Conservation (phyloP, 2,113 vertebrate genomes). For the Ivindomyrus marchei region DNA sequence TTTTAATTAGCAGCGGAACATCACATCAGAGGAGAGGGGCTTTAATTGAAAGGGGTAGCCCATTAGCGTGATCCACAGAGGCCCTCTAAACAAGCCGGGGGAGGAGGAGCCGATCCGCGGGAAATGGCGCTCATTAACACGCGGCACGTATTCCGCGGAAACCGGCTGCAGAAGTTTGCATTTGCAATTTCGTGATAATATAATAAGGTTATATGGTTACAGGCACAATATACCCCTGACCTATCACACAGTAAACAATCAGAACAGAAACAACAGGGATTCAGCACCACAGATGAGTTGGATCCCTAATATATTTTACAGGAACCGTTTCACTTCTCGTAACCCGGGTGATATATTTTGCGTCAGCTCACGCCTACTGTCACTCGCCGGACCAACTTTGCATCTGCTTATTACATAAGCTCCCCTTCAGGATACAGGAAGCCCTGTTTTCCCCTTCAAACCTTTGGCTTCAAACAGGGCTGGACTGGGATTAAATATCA, state of each 20-base stretch:
- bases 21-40: not conserved
- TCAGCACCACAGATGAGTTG: not conserved
- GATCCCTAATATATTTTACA: not conserved
- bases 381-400: not conserved
- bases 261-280: not conserved
- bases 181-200: not conserved
- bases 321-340: not conserved
- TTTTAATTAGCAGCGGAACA: constrained; percentile 30
- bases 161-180: not conserved
- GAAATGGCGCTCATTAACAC: constrained; percentile 26
- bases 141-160: constrained; percentile 10
- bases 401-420: not conserved
- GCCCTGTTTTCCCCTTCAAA: not conserved
- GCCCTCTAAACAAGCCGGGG: constrained; percentile 14
- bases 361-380: not conserved
- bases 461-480: no score
- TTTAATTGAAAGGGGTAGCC: constrained; percentile 36
- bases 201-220: not conserved
- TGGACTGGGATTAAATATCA: no score
- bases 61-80: constrained; percentile 23
- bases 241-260: not conserved
- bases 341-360: not conserved
- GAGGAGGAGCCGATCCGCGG: constrained; percentile 24
- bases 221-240: not conserved
- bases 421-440: not conserved